phyloP scores from a whole-genome alignment of 2,113 vertebrate genomes.

The Aleadryas rufinucha region DNA sequence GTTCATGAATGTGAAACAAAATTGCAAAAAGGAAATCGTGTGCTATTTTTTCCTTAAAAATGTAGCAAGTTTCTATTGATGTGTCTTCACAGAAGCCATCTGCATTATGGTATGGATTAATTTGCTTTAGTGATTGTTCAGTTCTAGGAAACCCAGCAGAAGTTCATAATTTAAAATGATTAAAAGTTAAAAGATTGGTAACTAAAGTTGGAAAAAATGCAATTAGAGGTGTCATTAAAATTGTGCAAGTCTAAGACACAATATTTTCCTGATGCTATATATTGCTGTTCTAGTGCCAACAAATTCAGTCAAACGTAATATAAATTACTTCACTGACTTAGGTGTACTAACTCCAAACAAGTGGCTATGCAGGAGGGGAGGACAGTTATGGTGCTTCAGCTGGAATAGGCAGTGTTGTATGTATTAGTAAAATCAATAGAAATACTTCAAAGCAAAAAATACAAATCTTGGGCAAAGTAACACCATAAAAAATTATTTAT shows the following conservation, averaged over 20 bases:
- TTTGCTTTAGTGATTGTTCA: background rate
- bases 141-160: background rate
- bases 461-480: background rate
- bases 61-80: background rate
- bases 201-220: background rate
- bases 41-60: background rate
- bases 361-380: background rate
- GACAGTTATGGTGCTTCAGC: background rate
- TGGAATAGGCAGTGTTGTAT: background rate
- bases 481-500: background rate
- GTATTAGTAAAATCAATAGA: background rate
- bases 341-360: background rate
- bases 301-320: background rate
- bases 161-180: background rate
- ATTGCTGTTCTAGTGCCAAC: background rate
- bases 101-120: background rate
- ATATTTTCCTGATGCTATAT: background rate
- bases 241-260: background rate
- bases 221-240: background rate
- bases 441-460: background rate
- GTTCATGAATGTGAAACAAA: background rate
- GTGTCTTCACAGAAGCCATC: background rate
- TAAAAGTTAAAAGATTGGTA: background rate
- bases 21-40: background rate
- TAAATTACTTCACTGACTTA: background rate